phyloP scores from a whole-genome alignment of 2,113 vertebrate genomes.

The Crotalus helleri region DNA sequence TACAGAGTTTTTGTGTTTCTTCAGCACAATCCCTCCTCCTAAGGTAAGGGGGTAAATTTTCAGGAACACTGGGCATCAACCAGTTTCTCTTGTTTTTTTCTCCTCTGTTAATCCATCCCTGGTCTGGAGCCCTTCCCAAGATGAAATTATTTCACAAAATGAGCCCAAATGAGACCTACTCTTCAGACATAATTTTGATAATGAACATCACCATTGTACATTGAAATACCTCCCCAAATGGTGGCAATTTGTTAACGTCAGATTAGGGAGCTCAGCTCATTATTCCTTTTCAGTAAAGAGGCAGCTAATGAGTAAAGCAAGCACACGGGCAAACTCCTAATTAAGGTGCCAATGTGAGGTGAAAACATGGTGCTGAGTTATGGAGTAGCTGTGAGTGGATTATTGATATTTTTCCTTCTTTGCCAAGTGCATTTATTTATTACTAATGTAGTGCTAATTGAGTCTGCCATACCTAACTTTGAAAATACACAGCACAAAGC shows the following conservation, averaged over 20 bases:
- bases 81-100: not conserved
- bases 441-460: conserved; percentile 62
- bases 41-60: not conserved
- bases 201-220: conserved; percentile 68
- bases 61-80: not conserved
- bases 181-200: conserved; percentile 72
- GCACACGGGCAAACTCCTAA: conserved; percentile 61
- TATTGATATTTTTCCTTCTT: conserved; percentile 49
- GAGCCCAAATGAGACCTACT: conserved; percentile 65
- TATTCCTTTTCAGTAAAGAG: conserved; percentile 66
- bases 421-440: conserved; percentile 56
- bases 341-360: conserved; percentile 52
- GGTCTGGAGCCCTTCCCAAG: conserved; percentile 27
- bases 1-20: not conserved
- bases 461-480: conserved; percentile 48
- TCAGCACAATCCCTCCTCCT: not conserved
- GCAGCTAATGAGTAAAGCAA: conserved; percentile 65
- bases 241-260: conserved; percentile 73
- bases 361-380: conserved; percentile 48
- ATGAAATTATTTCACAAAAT: conserved; percentile 60
- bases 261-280: conserved; percentile 68
- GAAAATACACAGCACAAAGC: conserved; percentile 11
- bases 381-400: conserved; percentile 44
- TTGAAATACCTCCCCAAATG: conserved; percentile 73
- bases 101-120: not conserved